phyloP scores from a whole-genome alignment of 2,888 invertebrate species.

The Rhamnusium bicolor region DNA sequence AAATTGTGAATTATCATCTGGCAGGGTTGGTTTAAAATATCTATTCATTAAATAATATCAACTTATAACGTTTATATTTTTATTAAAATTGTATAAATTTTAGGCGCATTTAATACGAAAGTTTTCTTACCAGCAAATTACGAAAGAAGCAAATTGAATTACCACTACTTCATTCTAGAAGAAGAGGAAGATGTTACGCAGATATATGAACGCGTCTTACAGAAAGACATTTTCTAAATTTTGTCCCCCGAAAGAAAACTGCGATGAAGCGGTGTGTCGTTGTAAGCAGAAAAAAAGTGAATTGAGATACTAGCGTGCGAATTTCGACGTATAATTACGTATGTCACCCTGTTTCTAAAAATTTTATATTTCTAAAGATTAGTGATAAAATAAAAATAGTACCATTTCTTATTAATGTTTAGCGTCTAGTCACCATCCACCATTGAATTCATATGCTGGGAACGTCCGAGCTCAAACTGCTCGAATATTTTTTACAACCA shows the following conservation, averaged over 20 bases:
- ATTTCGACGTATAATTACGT: neutral
- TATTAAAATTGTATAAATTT: too few species aligned
- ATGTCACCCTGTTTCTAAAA: neutral
- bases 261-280: neutral
- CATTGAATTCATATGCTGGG: too few species aligned
- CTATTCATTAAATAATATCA: too few species aligned
- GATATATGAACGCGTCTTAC: neutral
- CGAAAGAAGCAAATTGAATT: neutral
- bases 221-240: neutral
- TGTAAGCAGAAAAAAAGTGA: neutral
- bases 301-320: neutral
- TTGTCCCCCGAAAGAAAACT: neutral
- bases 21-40: too few species aligned
- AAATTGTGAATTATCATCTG: too few species aligned
- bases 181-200: neutral
- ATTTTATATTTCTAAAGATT: neutral
- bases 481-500: too few species aligned
- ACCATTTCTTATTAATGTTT: too few species aligned
- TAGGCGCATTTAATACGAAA: neutral
- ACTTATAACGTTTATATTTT: too few species aligned
- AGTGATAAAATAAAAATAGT: neutral
- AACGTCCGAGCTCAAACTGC: too few species aligned
- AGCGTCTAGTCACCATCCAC: too few species aligned
- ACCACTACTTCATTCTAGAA: neutral
- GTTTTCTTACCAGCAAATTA: neutral